Percentiles rank a stretch among this genome's conserved stretches.
phyloP scores from a whole-genome alignment of 1,140 invertebrate species.

The Tribolium castaneum region DNA sequence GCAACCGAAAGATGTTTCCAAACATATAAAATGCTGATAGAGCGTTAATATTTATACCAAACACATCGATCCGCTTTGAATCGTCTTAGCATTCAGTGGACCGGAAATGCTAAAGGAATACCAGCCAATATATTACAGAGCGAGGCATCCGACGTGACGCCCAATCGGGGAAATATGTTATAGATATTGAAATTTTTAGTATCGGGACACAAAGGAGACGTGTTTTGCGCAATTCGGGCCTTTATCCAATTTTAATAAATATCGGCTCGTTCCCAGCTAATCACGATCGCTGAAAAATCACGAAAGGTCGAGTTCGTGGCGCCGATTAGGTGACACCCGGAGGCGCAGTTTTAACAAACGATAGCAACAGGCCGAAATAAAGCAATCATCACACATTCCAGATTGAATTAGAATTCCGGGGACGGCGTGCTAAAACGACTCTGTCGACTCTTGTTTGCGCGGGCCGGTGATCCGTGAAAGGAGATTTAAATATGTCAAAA shows the following conservation, averaged over 20 bases:
- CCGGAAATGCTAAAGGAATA: conserved; percentile 43
- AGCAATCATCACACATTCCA: conserved; percentile 26
- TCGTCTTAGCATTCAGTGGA: conserved; percentile 43
- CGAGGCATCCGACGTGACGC: conserved; percentile 10
- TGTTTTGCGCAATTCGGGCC: neutral
- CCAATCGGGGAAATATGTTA: conserved; percentile 23
- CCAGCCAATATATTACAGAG: conserved; percentile 36
- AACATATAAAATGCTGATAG: conserved; percentile 57
- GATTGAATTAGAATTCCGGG: conserved; percentile 29
- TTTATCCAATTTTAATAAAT: conserved; percentile 11
- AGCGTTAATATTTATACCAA: conserved; percentile 53
- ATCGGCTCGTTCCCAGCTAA: neutral
- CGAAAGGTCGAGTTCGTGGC: neutral
- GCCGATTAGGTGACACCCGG: neutral
- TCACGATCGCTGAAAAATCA: neutral
- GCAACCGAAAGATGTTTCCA: conserved; percentile 53
- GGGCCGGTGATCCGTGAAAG: conserved; percentile 45
- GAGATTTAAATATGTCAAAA: conserved; percentile 51
- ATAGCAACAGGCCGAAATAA: conserved; percentile 29
- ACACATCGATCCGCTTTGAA: conserved; percentile 44
- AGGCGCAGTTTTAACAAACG: neutral
- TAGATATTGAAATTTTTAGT: conserved; percentile 30
- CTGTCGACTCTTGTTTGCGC: conserved; percentile 30
- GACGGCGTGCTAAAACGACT: neutral
- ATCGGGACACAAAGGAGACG: neutral